These are phyloP conservation scores for Nebria salina DNA, from an alignment of 2,888 invertebrate species.

Conservation along the genomic window DNA sequence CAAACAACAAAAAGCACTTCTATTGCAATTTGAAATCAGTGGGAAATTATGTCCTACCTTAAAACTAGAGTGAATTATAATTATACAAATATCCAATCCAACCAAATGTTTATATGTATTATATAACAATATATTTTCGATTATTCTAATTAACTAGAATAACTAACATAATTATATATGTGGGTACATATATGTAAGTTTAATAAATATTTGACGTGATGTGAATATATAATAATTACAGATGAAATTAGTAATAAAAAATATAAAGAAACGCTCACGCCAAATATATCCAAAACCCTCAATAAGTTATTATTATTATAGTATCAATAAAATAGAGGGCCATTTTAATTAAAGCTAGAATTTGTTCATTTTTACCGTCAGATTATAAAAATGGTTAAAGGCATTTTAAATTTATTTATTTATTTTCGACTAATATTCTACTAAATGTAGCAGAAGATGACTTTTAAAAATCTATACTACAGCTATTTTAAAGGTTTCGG, in stretches of 20 bases:
- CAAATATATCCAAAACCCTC: neutral
- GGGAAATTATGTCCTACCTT: neutral
- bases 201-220: slow-evolving; percentile 13
- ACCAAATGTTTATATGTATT: neutral
- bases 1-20: neutral
- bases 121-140: neutral
- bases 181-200: neutral
- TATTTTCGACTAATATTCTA: slow-evolving; percentile 3
- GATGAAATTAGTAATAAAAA: neutral
- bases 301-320: neutral
- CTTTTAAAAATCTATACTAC: slow-evolving; percentile 5
- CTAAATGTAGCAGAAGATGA: slow-evolving; percentile 11
- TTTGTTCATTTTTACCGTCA: slow-evolving; percentile 22
- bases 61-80: neutral
- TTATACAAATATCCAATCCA: neutral
- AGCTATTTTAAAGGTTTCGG: neutral
- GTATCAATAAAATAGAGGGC: neutral
- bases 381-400: slow-evolving; percentile 27
- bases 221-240: neutral
- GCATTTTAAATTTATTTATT: slow-evolving; percentile 18
- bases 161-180: too few relatives aligned
- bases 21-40: neutral
- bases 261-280: neutral
- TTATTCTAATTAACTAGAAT: neutral
- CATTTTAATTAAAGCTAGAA: slow-evolving; percentile 26